Conservation (phyloP, 2,797 vertebrate species). For the Pseudocheirus occidentalis region DNA sequence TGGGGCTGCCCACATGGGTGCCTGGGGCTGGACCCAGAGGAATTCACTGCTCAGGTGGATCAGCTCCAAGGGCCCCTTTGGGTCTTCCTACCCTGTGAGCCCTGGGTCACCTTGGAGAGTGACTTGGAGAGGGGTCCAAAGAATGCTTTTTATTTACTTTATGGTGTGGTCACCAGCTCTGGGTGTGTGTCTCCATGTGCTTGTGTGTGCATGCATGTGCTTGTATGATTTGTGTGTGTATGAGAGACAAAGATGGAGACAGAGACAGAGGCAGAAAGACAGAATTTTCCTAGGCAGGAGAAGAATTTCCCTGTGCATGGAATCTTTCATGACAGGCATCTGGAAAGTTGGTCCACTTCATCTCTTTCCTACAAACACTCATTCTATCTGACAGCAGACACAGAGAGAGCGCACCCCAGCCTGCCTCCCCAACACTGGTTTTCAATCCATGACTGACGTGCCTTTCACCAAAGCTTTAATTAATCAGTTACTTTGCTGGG, state of each 20-base stretch:
- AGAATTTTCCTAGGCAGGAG: neutral
- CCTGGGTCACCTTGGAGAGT: neutral
- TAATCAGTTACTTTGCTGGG: constrained; percentile 27
- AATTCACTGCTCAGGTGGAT: neutral
- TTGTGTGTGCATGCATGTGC: no score
- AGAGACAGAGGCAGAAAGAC: neutral
- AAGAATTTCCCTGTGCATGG: neutral
- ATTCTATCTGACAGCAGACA: neutral
- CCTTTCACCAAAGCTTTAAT: constrained; percentile 41
- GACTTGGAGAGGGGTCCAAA: neutral
- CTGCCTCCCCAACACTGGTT: neutral
- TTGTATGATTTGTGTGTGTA: no score
- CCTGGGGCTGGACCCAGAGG: no score
- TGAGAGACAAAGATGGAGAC: neutral
- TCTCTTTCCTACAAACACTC: neutral
- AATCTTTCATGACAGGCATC: neutral
- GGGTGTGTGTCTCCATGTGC: neutral
- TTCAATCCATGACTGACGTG: constrained; percentile 23
- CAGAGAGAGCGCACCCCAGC: neutral
- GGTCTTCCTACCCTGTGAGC: neutral
- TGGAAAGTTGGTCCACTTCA: neutral
- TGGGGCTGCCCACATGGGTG: neutral
- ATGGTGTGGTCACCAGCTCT: neutral
- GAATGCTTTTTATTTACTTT: neutral
- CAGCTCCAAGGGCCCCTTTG: neutral